Percentiles rank a stretch among this genome's conserved stretches.
These are phyloP conservation scores for Pseudeuparius sepicola DNA, from an alignment of 2,888 invertebrate species.

Conservation along the genomic window DNA sequence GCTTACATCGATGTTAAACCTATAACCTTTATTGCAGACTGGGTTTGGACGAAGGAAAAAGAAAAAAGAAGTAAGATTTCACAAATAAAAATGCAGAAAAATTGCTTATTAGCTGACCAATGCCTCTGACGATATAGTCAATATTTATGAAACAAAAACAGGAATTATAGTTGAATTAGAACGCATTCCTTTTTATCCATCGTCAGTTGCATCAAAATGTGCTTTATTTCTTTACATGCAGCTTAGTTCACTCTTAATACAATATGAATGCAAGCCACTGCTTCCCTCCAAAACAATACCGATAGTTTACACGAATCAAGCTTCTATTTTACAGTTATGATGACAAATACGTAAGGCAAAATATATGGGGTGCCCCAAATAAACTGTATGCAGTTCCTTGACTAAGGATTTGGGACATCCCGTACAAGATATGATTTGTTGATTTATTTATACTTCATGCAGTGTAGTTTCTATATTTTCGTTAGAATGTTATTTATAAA, in stretches of 20 bases:
- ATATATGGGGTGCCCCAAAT: too few relatives aligned
- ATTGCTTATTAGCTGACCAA: slow-evolving; percentile 37
- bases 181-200: slow-evolving; percentile 28
- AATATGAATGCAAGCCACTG: too few relatives aligned
- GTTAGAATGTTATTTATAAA: slow-evolving; percentile 19
- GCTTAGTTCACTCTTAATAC: too few relatives aligned
- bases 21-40: slow-evolving; percentile 59
- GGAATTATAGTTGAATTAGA: slow-evolving; percentile 1
- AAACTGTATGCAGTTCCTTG: too few relatives aligned
- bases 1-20: slow-evolving; percentile 38
- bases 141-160: slow-evolving; percentile 5
- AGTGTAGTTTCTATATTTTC: slow-evolving; percentile 22
- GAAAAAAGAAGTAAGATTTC: slow-evolving; percentile 95
- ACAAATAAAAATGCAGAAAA: slow-evolving; percentile 38
- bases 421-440: too few relatives aligned
- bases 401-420: too few relatives aligned
- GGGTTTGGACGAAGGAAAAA: slow-evolving; percentile 95
- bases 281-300: too few relatives aligned
- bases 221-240: too few relatives aligned
- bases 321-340: too few relatives aligned
- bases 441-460: too few relatives aligned
- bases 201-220: slow-evolving; percentile 37
- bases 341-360: too few relatives aligned
- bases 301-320: too few relatives aligned
- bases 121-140: slow-evolving; percentile 35